Percentiles rank a stretch among this genome's conserved stretches.
Conservation (phyloP, 2,888 invertebrate genomes). For the Drosophila nr. medialis region DNA sequence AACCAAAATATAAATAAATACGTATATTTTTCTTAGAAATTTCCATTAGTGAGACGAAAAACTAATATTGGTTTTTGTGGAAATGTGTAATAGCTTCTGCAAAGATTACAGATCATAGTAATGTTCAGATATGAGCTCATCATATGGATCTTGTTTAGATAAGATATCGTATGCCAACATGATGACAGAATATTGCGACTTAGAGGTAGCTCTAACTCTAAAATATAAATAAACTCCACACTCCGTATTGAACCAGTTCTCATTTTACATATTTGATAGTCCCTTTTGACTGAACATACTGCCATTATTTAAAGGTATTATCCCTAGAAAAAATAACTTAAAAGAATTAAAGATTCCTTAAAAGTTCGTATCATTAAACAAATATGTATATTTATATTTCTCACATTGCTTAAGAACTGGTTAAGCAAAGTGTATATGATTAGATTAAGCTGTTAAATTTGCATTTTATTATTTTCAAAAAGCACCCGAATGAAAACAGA, state of each 20-base stretch:
- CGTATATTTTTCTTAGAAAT: constrained; percentile 19
- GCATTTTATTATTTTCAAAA: constrained; percentile 1
- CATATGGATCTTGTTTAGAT: not conserved
- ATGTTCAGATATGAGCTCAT: constrained; percentile 9
- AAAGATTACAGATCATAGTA: constrained; percentile 19
- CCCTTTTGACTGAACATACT: not conserved
- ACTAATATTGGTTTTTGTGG: constrained; percentile 38
- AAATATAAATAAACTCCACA: not conserved
- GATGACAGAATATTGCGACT: not conserved
- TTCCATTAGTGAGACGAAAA: constrained; percentile 40
- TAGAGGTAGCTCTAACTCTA: not conserved
- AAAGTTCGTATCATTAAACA: not conserved
- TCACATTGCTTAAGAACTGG: not conserved
- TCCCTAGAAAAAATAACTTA: not conserved
- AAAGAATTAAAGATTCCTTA: not conserved
- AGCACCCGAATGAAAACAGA: constrained; percentile 6
- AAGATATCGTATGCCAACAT: not conserved
- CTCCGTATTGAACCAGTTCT: not conserved
- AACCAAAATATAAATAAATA: constrained; percentile 13
- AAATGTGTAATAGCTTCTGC: not conserved
- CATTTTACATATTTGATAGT: not conserved
- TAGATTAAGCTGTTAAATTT: constrained; percentile 13
- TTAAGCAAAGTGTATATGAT: constrained; percentile 34
- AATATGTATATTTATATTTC: not conserved
- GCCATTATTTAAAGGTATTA: not conserved